Conservation (phyloP, 92 coral and sea anemone genomes). For the Nematostella vectensis region DNA sequence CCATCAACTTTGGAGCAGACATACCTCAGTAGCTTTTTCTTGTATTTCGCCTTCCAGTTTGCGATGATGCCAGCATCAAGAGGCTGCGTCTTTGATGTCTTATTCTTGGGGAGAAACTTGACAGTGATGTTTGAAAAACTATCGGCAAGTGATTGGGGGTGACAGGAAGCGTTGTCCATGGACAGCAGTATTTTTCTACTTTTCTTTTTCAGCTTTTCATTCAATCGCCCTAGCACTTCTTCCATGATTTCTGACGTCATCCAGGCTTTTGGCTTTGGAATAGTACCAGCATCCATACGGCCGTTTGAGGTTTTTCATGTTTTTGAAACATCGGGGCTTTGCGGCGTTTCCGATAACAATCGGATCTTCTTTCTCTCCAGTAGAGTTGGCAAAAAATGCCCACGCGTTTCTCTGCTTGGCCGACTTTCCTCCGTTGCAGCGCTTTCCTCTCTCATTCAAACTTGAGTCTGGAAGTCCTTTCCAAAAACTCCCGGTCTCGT, state of each 20-base stretch:
- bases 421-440: conserved; percentile 17
- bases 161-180: too few species aligned
- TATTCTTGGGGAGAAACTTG: too few species aligned
- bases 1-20: conserved; percentile 42
- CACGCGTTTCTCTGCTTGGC: conserved; percentile 37
- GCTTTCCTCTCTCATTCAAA: too few species aligned
- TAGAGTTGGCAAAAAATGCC: conserved; percentile 63
- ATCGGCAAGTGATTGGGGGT: conserved; percentile 11
- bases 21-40: conserved; percentile 37
- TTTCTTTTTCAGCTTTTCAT: conserved; percentile 22
- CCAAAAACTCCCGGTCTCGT: conserved; percentile 46
- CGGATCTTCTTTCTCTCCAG: conserved; percentile 51
- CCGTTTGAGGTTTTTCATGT: too few species aligned
- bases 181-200: conserved; percentile 35
- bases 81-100: too few species aligned
- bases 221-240: conserved; percentile 31
- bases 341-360: conserved; percentile 41
- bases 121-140: conserved; percentile 33
- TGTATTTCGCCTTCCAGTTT: conserved; percentile 44
- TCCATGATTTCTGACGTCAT: conserved; percentile 39
- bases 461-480: conserved; percentile 40
- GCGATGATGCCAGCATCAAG: too few species aligned
- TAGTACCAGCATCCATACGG: conserved; percentile 43
- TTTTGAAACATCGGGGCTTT: too few species aligned
- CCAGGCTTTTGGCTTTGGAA: too few species aligned